phyloP scores from a whole-genome alignment of 2,113 vertebrate genomes.

The Malurus alboscapulatus region DNA sequence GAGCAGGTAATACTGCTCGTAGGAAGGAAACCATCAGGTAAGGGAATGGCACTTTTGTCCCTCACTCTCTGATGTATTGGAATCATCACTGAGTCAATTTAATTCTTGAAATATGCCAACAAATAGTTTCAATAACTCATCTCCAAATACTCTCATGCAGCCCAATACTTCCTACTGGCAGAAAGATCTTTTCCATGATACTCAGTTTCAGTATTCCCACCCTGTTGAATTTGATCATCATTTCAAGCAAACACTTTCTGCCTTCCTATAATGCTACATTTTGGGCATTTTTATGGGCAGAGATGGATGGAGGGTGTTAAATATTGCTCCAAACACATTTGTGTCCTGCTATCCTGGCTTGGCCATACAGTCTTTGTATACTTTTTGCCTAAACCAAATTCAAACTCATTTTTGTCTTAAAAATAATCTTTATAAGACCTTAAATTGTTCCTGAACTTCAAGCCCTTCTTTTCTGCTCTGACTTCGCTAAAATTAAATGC shows the following conservation, averaged over 20 bases:
- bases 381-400: background rate
- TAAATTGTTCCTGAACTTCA: background rate
- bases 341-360: background rate
- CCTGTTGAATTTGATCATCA: background rate
- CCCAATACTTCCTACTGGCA: background rate
- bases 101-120: background rate
- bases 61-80: background rate
- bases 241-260: background rate
- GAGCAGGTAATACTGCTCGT: background rate
- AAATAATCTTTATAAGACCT: background rate
- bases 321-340: background rate
- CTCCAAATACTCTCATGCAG: background rate
- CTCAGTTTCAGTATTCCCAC: background rate
- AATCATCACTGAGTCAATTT: background rate
- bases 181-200: background rate
- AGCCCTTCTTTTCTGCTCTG: background rate
- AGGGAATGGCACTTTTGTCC: background rate
- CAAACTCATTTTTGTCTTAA: background rate
- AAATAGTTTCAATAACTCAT: background rate
- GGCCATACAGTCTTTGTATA: background rate
- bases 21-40: background rate
- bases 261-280: background rate
- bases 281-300: background rate
- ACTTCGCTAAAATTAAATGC: background rate
- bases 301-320: background rate